Evolutionary conservation across 2,797 vertebrate genomes (phyloP).

Genomic region (Cetoscarus ocellatus): DNA sequence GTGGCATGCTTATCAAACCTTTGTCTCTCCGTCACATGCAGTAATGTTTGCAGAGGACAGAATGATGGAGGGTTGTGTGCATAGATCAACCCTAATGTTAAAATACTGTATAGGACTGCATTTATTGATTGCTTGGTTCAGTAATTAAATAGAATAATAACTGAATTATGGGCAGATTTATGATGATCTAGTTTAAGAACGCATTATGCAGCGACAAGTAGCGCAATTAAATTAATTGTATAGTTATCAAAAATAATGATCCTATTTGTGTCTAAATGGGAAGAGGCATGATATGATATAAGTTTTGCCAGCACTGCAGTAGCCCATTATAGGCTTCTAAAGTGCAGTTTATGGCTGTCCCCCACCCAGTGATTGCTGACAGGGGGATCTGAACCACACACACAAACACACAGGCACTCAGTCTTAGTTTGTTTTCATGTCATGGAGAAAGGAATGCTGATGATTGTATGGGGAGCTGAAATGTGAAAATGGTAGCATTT

Average conservation of each 20-base stretch:
- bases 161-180: constrained; percentile 31
- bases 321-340: constrained; percentile 73
- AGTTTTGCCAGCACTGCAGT: constrained; percentile 74
- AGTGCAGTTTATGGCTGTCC: constrained; percentile 73
- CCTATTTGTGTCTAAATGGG: constrained; percentile 74
- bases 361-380: constrained; percentile 77
- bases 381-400: constrained; percentile 61
- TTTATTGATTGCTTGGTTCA: constrained; percentile 62
- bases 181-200: constrained; percentile 61
- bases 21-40: constrained; percentile 6
- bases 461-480: constrained; percentile 68
- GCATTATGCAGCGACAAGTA: constrained; percentile 61
- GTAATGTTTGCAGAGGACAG: constrained; percentile 8
- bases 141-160: constrained; percentile 70
- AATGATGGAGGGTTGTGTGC: constrained; percentile 20
- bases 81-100: constrained; percentile 55
- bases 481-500: constrained; percentile 72
- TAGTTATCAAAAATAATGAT: constrained; percentile 82
- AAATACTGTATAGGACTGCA: constrained; percentile 48
- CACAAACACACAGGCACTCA: constrained; percentile 56
- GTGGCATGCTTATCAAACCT: constrained; percentile 2
- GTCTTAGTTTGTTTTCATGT: constrained; percentile 80
- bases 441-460: constrained; percentile 74
- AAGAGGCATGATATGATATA: constrained; percentile 73
- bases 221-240: constrained; percentile 72